These are phyloP conservation scores for Takifugu ocellatus DNA, from an alignment of 2,797 vertebrate species.

Conservation along the genomic window DNA sequence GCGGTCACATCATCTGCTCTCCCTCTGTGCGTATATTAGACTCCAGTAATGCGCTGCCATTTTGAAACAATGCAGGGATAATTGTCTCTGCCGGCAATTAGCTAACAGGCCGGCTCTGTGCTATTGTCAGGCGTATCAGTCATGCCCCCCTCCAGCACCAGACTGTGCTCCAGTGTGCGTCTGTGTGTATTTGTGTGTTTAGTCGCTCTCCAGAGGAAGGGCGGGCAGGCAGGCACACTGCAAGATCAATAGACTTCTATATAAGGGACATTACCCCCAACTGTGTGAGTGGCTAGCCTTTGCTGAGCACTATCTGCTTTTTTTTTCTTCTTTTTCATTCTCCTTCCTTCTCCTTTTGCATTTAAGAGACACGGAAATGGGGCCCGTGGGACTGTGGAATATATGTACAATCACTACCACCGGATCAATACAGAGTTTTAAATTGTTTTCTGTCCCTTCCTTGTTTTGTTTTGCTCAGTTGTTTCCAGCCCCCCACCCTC, in stretches of 20 bases:
- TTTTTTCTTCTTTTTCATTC: conserved; percentile 81
- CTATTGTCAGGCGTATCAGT: conserved; percentile 94
- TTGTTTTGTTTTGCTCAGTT: conserved; percentile 67
- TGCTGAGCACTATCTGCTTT: conserved; percentile 77
- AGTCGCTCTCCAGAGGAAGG: conserved; percentile 60
- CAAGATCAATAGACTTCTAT: conserved; percentile 96
- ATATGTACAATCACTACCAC: conserved; percentile 83
- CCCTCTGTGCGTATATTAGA: conserved; percentile 93
- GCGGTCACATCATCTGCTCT: conserved; percentile 88
- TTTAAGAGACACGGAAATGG: conserved; percentile 78
- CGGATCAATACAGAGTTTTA: conserved; percentile 86
- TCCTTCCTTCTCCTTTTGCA: conserved; percentile 74
- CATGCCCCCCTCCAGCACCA: conserved; percentile 79
- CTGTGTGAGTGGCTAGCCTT: conserved; percentile 86
- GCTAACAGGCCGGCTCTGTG: conserved; percentile 94
- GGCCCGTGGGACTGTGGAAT: conserved; percentile 78
- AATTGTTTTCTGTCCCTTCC: conserved; percentile 81
- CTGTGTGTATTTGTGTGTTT: conserved; percentile 48
- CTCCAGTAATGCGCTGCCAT: conserved; percentile 95
- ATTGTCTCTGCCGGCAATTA: conserved; percentile 98
- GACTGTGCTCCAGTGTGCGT: conserved; percentile 54
- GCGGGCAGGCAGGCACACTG: conserved; percentile 67
- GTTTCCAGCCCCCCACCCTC: conserved; percentile 9
- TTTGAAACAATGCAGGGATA: conserved; percentile 94
- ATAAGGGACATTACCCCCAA: conserved; percentile 90